Conservation (phyloP, 2,797 vertebrate species). For the Cossypha caffra region DNA sequence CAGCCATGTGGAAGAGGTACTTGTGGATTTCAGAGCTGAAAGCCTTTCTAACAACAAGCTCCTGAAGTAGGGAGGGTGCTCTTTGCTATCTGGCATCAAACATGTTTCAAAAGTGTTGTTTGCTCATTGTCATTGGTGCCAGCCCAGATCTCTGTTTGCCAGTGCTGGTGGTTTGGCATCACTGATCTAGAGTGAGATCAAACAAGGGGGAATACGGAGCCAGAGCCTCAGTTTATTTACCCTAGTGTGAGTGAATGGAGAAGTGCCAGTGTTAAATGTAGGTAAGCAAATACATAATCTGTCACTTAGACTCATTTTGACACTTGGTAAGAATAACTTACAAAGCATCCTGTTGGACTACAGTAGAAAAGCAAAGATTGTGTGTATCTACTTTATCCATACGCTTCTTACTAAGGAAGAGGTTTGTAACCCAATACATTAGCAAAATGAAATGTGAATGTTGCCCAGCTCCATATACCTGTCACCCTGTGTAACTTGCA, state of each 20-base stretch:
- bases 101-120: constrained; percentile 60
- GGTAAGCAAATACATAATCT: constrained; percentile 65
- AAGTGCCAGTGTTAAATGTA: constrained; percentile 56
- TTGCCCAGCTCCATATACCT: neutral
- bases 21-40: neutral
- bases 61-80: constrained; percentile 30
- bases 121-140: constrained; percentile 58
- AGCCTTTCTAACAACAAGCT: neutral
- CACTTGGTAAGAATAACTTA: constrained; percentile 43
- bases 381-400: neutral
- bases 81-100: constrained; percentile 48
- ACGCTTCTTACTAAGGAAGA: neutral
- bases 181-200: constrained; percentile 54
- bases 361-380: neutral
- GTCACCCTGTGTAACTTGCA: neutral
- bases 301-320: constrained; percentile 62
- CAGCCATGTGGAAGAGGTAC: neutral
- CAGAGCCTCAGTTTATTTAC: constrained; percentile 65
- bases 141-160: constrained; percentile 45
- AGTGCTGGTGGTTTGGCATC: constrained; percentile 65
- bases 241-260: constrained; percentile 39
- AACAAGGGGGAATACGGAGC: constrained; percentile 23
- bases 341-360: constrained; percentile 40
- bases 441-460: neutral
- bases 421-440: neutral